phyloP scores from a whole-genome alignment of 2,113 vertebrate species.

The Chloebia gouldiae region DNA sequence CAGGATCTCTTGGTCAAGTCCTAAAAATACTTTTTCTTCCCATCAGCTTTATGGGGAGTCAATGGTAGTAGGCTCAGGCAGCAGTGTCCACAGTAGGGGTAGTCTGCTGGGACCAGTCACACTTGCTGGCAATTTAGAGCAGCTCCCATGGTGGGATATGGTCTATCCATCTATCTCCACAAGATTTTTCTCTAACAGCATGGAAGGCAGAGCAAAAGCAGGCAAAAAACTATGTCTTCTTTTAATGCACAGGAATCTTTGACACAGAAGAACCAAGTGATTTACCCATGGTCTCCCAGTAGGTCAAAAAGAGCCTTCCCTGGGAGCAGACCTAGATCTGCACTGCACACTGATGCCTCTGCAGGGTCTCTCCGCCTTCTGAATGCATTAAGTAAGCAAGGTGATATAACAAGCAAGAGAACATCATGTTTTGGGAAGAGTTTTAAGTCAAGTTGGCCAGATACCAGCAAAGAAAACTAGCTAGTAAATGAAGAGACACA shows the following conservation, averaged over 20 bases:
- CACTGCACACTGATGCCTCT: not conserved
- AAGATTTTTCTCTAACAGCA: not conserved
- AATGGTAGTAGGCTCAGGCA: not conserved
- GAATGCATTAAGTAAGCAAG: not conserved
- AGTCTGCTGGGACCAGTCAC: not conserved
- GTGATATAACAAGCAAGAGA: not conserved
- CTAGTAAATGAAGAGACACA: not conserved
- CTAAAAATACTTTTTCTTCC: not conserved
- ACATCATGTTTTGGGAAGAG: not conserved
- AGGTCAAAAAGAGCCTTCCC: not conserved
- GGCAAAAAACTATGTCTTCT: not conserved
- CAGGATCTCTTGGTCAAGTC: not conserved
- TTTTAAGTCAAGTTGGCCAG: not conserved
- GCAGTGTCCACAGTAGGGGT: too few species aligned
- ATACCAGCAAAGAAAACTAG: not conserved
- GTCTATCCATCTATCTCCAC: not conserved
- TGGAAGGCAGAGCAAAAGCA: not conserved
- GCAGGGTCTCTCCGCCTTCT: not conserved
- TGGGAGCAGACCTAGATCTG: not conserved
- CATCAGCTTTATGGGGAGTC: not conserved
- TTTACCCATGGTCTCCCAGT: not conserved
- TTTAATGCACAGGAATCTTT: not conserved
- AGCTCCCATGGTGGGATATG: not conserved
- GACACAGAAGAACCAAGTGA: not conserved
- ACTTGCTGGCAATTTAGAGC: not conserved